Percentiles rank a stretch among this genome's conserved stretches.
These are phyloP conservation scores for Apoda limacodes DNA, from an alignment of 2,888 invertebrate species.

Conservation along the genomic window DNA sequence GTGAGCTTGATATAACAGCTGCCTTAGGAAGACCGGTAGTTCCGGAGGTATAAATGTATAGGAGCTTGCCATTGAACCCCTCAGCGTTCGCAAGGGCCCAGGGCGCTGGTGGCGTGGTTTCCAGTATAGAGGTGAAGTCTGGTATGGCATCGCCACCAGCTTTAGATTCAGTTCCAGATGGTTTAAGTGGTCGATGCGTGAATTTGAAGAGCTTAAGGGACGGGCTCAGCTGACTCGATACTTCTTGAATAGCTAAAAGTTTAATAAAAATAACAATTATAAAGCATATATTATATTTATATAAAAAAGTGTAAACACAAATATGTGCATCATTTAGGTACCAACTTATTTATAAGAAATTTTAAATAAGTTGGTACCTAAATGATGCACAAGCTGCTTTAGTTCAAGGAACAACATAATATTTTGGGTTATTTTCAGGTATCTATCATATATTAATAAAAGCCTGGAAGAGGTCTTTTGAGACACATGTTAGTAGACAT, in stretches of 20 bases:
- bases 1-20: conserved; percentile 93
- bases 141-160: conserved; percentile 50
- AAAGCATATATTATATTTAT: no score
- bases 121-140: conserved; percentile 71
- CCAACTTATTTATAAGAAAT: no score
- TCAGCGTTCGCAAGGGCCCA: conserved; percentile 71
- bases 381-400: no score
- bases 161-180: conserved; percentile 22
- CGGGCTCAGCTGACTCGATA: conserved; percentile 74
- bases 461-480: no score
- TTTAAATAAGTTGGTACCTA: no score
- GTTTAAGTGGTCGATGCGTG: conserved; percentile 38
- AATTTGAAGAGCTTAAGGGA: conserved; percentile 76
- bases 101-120: conserved; percentile 63
- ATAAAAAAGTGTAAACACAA: conserved; percentile 5
- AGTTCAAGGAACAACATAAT: no score
- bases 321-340: no score
- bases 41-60: conserved; percentile 98
- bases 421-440: no score
- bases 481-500: no score
- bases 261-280: conserved; percentile 17
- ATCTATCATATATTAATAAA: no score
- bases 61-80: conserved; percentile 81
- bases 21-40: conserved; percentile 99
- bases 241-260: conserved; percentile 76